These are phyloP conservation scores for Homarus americanus DNA, from an alignment of 1,140 invertebrate species.

Conservation along the genomic window DNA sequence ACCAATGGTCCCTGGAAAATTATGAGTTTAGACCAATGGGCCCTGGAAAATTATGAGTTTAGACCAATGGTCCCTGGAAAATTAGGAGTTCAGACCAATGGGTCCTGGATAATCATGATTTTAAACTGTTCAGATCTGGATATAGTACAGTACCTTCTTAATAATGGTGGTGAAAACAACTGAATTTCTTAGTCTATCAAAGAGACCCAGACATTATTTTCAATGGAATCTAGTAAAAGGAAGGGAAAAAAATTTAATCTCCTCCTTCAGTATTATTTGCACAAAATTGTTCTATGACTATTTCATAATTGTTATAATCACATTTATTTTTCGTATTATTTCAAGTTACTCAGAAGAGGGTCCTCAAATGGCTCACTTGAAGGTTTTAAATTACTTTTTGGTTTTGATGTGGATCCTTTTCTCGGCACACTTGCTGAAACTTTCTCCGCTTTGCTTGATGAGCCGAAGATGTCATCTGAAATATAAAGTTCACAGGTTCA, in stretches of 20 bases:
- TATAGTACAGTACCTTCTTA: too few species aligned
- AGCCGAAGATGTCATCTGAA: constrained; percentile 51
- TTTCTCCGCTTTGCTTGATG: constrained; percentile 1
- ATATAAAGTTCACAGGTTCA: background rate
- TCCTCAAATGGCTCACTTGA: constrained; percentile 63
- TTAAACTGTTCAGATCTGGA: too few species aligned
- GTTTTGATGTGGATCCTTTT: constrained; percentile 12
- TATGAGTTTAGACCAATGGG: too few species aligned
- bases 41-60: too few species aligned
- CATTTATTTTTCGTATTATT: background rate
- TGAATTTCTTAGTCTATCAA: too few species aligned
- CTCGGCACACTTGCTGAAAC: background rate
- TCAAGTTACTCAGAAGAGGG: constrained; percentile 45
- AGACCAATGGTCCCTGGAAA: too few species aligned
- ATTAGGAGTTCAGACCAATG: too few species aligned
- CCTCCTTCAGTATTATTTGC: background rate
- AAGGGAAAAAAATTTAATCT: background rate
- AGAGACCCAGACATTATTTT: background rate
- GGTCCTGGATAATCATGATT: too few species aligned
- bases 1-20: too few species aligned
- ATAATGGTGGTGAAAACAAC: too few species aligned
- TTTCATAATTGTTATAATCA: background rate
- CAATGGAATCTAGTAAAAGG: background rate
- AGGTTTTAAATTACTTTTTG: constrained; percentile 40
- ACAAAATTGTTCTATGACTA: too few species aligned